A percentile compares a stretch with the other conserved stretches of the same genome.
phyloP scores from a whole-genome alignment of 2,888 invertebrate genomes.

The Spodoptera exigua region DNA sequence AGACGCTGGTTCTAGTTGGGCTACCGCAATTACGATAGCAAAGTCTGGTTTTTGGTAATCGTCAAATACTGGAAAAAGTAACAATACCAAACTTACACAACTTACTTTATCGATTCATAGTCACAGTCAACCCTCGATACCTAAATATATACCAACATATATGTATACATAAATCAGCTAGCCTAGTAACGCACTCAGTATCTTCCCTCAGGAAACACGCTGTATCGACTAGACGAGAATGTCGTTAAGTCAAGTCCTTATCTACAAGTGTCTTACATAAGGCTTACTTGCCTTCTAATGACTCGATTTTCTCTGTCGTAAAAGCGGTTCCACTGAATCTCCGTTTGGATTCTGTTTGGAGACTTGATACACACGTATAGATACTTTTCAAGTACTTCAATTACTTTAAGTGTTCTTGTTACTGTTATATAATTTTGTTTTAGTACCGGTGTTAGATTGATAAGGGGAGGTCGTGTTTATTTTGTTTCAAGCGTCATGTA shows the following conservation, averaged over 20 bases:
- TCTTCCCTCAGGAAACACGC: conserved; percentile 62
- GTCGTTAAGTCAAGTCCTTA: conserved; percentile 80
- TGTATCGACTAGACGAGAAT: conserved; percentile 74
- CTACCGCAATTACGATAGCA: too few relatives aligned
- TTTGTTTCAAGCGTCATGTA: too few relatives aligned
- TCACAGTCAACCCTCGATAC: background rate
- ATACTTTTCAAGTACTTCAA: conserved; percentile 5
- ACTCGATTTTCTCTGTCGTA: conserved; percentile 78
- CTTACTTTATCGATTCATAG: background rate
- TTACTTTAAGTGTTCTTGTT: conserved; percentile 5
- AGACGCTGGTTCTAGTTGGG: too few relatives aligned
- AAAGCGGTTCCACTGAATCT: conserved; percentile 61
- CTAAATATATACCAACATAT: conserved; percentile 18
- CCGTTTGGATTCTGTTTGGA: conserved; percentile 33
- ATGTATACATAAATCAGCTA: background rate
- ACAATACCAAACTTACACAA: too few relatives aligned
- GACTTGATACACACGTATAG: conserved; percentile 17
- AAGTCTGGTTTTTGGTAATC: too few relatives aligned
- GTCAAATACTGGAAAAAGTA: too few relatives aligned
- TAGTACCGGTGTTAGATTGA: too few relatives aligned
- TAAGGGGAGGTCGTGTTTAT: too few relatives aligned
- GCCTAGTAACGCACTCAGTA: conserved; percentile 29
- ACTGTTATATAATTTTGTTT: too few relatives aligned
- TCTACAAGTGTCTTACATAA: conserved; percentile 76
- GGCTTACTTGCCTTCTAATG: conserved; percentile 78